Evolutionary conservation across 2,888 invertebrate species (phyloP).

Genomic region (Tachina fera): DNA sequence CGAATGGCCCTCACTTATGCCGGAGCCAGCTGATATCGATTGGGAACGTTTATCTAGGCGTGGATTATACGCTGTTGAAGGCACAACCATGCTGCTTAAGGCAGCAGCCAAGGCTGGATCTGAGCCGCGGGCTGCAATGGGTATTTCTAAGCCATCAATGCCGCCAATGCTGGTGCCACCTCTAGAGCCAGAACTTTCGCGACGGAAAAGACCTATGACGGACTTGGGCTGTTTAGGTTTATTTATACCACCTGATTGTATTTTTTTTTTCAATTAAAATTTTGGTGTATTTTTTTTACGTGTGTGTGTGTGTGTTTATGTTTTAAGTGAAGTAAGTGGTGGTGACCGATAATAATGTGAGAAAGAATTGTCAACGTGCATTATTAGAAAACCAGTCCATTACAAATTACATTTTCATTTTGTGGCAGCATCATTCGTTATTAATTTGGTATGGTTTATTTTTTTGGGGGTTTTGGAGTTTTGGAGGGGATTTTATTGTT

Average conservation of each 20-base stretch:
- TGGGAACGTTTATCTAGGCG: slow-evolving; percentile 80
- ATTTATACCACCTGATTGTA: slow-evolving; percentile 89
- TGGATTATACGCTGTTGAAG: slow-evolving; percentile 80
- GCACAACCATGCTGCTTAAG: slow-evolving; percentile 81
- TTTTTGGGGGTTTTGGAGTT: slow-evolving; percentile 18
- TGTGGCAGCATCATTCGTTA: slow-evolving; percentile 41
- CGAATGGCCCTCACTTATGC: slow-evolving; percentile 83
- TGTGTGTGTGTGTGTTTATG: slow-evolving; percentile 25
- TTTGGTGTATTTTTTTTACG: slow-evolving; percentile 26
- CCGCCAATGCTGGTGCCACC: slow-evolving; percentile 84
- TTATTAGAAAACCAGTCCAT: neutral
- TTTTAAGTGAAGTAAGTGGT: slow-evolving; percentile 12
- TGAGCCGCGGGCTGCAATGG: slow-evolving; percentile 83
- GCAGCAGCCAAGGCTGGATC: slow-evolving; percentile 83
- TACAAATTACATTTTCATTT: slow-evolving; percentile 21
- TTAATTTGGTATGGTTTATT: slow-evolving; percentile 4
- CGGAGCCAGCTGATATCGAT: slow-evolving; percentile 77
- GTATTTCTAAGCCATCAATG: slow-evolving; percentile 82
- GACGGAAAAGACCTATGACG: slow-evolving; percentile 94
- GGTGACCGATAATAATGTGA: slow-evolving; percentile 8
- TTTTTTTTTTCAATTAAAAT: slow-evolving; percentile 47
- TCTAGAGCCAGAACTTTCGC: slow-evolving; percentile 90
- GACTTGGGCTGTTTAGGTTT: slow-evolving; percentile 93
- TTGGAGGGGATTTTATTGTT: slow-evolving; percentile 12
- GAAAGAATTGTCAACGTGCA: slow-evolving; percentile 43